These are phyloP conservation scores for Maniola jurtina DNA, from an alignment of 1,140 invertebrate species.

Conservation along the genomic window DNA sequence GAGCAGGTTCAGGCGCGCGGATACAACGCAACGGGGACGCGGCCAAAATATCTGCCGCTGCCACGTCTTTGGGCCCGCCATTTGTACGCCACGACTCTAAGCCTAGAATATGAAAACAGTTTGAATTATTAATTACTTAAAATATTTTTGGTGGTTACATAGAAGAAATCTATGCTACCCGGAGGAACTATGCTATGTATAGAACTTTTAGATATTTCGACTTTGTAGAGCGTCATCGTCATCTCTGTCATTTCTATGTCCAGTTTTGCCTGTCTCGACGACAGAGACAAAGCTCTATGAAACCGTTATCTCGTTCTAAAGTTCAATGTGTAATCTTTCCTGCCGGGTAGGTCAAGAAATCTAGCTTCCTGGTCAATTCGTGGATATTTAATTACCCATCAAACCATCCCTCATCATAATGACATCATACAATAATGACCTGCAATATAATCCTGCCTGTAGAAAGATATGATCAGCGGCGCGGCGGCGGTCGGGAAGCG, in stretches of 20 bases:
- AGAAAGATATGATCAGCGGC: slow-evolving; percentile 88
- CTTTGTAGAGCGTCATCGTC: neutral
- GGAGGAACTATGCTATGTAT: too few species aligned
- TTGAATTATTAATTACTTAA: too few species aligned
- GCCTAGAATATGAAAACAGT: slow-evolving; percentile 14
- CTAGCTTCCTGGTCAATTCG: too few species aligned
- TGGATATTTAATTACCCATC: too few species aligned
- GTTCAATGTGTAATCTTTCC: too few species aligned
- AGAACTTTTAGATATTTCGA: too few species aligned
- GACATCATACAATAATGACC: slow-evolving; percentile 78
- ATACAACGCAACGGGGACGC: slow-evolving; percentile 81
- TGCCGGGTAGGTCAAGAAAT: too few species aligned
- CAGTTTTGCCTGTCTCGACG: neutral
- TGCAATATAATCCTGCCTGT: slow-evolving; percentile 87
- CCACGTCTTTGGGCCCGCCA: slow-evolving; percentile 60
- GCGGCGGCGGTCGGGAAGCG: slow-evolving; percentile 86
- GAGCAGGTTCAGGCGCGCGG: slow-evolving; percentile 63
- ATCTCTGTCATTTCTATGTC: slow-evolving; percentile 12
- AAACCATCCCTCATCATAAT: too few species aligned
- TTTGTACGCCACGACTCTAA: slow-evolving; percentile 22
- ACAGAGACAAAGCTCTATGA: too few species aligned
- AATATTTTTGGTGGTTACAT: too few species aligned
- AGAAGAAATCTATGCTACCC: too few species aligned
- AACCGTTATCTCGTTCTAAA: too few species aligned
- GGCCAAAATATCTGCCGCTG: slow-evolving; percentile 81